A percentile compares a stretch with the other conserved stretches of the same genome.
Conservation (phyloP, 2,888 invertebrate species). For the Clanis bilineata region DNA sequence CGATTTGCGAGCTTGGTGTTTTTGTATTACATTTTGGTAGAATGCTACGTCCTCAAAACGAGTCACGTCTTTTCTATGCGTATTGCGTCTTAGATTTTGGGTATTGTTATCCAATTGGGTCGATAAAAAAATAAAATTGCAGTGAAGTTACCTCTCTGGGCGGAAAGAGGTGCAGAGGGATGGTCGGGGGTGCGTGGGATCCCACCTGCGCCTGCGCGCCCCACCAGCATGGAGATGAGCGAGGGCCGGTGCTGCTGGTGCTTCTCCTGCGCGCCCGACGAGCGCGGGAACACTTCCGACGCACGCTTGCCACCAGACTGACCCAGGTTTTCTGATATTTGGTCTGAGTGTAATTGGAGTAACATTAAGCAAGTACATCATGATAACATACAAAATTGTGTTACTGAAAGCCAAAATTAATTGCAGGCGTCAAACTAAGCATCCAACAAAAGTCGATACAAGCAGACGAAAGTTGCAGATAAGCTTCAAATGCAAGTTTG, state of each 20-base stretch:
- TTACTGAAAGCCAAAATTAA: no score
- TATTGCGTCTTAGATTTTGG: no score
- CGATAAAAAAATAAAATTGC: neutral
- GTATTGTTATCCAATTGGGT: neutral
- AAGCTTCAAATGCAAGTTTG: no score
- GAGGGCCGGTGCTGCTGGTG: conserved; percentile 71
- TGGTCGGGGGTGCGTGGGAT: conserved; percentile 69
- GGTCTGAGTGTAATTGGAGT: conserved; percentile 47
- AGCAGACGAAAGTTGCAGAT: no score
- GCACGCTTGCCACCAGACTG: conserved; percentile 63
- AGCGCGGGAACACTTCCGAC: conserved; percentile 81
- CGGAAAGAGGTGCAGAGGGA: conserved; percentile 61
- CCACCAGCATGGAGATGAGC: conserved; percentile 71
- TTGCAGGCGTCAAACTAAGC: no score
- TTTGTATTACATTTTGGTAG: no score
- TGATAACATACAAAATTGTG: no score
- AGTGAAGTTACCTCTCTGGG: conserved; percentile 56
- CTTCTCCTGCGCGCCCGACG: conserved; percentile 40
- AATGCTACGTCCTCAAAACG: no score
- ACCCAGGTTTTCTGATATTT: conserved; percentile 64
- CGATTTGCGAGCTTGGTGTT: no score
- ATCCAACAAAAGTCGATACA: no score
- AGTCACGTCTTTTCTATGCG: no score
- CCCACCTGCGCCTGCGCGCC: conserved; percentile 45
- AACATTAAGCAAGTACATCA: no score